Conservation (phyloP, 2,113 vertebrate species). For the Dolichallabes microphthalmus region DNA sequence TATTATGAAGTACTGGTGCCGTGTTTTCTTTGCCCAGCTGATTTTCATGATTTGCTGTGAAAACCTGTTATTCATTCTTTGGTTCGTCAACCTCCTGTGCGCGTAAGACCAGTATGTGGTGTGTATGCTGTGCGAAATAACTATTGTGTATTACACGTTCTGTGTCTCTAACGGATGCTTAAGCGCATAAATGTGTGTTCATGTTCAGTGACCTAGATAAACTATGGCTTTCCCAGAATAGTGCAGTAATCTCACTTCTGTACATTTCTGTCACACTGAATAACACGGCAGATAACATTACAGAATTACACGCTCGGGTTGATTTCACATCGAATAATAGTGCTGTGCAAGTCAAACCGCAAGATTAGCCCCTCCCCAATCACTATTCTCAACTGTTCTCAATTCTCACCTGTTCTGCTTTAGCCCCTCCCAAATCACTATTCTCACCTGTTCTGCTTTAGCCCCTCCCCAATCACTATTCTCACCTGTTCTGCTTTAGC, state of each 20-base stretch:
- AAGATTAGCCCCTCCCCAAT: neutral
- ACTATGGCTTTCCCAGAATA: constrained; percentile 29
- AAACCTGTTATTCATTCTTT: neutral
- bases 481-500: neutral
- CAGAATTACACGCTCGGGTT: neutral
- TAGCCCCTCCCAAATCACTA: neutral
- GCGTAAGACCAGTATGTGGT: neutral
- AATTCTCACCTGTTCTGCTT: too few relatives aligned
- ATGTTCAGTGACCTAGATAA: constrained; percentile 8
- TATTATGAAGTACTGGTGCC: neutral
- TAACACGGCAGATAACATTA: neutral
- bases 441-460: neutral
- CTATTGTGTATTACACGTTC: neutral
- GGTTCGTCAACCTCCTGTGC: neutral
- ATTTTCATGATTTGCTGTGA: neutral
- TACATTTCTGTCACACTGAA: constrained; percentile 13
- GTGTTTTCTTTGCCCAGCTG: neutral
- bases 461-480: neutral
- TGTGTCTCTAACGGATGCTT: neutral
- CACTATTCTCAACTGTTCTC: neutral
- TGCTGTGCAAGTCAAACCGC: too few relatives aligned
- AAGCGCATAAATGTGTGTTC: constrained; percentile 4
- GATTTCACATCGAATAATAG: neutral
- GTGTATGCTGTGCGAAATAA: neutral
- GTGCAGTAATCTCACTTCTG: constrained; percentile 37